These are phyloP conservation scores for Erithacus rubecula DNA, from an alignment of 2,797 vertebrate species.

Conservation along the genomic window DNA sequence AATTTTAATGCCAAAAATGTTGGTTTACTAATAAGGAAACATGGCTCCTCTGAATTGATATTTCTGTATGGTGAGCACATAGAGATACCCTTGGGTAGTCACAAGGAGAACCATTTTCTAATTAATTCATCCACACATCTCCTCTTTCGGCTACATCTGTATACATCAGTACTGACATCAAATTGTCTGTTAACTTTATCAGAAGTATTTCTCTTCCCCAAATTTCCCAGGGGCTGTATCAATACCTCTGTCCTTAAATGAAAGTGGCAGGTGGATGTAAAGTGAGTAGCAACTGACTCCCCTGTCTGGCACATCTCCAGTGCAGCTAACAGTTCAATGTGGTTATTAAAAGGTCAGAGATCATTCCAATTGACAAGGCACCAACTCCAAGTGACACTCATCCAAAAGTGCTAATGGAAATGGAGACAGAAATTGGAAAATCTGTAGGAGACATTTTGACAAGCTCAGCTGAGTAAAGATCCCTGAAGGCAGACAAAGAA, in stretches of 20 bases:
- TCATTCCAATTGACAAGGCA: constrained; percentile 34
- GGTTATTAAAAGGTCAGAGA: constrained; percentile 50
- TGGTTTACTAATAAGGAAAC: neutral
- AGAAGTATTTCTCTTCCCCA: constrained; percentile 46
- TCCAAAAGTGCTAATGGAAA: constrained; percentile 61
- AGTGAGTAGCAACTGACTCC: neutral
- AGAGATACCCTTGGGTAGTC: constrained; percentile 9
- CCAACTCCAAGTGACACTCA: constrained; percentile 41
- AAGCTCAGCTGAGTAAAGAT: constrained; percentile 15
- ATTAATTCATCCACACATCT: constrained; percentile 62
- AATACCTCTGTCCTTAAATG: constrained; percentile 42
- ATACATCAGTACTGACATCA: constrained; percentile 43
- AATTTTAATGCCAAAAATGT: neutral
- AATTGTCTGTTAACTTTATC: constrained; percentile 63
- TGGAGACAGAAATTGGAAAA: constrained; percentile 54
- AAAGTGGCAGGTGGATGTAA: constrained; percentile 23
- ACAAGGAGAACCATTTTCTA: constrained; percentile 49
- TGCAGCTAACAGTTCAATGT: constrained; percentile 20
- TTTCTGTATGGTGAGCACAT: constrained; percentile 8
- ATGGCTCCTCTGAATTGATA: neutral
- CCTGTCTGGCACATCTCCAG: neutral
- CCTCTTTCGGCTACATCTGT: constrained; percentile 26
- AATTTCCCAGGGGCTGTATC: constrained; percentile 53
- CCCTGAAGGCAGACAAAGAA: constrained; percentile 1
- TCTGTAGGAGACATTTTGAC: constrained; percentile 44